These are phyloP conservation scores for Ichneumoninae sp. DNA, from an alignment of 2,888 invertebrate species.

Conservation along the genomic window DNA sequence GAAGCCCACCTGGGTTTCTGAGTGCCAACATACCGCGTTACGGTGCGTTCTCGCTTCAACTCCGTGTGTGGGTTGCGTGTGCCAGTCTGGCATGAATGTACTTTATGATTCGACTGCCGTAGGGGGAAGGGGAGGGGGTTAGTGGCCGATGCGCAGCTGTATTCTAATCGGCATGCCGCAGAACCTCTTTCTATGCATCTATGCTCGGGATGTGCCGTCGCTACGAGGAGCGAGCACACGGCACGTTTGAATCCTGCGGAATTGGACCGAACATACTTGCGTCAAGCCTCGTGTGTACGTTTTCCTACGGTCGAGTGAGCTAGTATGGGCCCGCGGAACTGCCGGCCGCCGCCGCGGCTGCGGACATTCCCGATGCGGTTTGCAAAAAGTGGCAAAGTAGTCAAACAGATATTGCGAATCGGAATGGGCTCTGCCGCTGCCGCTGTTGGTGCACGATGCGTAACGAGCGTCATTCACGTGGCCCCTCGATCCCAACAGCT, in stretches of 20 bases:
- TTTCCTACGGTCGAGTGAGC: constrained; percentile 4
- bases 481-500: constrained; percentile 17
- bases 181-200: constrained; percentile 13
- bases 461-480: constrained; percentile 59
- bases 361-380: constrained; percentile 26
- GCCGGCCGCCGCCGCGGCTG: constrained; percentile 1
- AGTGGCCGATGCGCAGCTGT: constrained; percentile 10
- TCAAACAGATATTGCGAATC: constrained; percentile 56
- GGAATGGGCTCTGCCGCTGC: constrained; percentile 38
- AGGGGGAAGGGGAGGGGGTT: neutral
- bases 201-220: neutral
- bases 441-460: constrained; percentile 38
- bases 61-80: neutral
- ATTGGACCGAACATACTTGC: constrained; percentile 33
- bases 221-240: neutral
- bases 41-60: constrained; percentile 1
- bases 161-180: constrained; percentile 11
- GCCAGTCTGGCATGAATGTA: constrained; percentile 50
- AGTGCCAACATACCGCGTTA: constrained; percentile 1
- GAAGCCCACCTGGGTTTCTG: neutral
- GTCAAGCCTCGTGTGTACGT: neutral
- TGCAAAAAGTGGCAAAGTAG: constrained; percentile 56
- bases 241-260: constrained; percentile 35
- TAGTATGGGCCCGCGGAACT: neutral
- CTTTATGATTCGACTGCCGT: constrained; percentile 45